Evolutionary conservation across 2,797 vertebrate genomes (phyloP), one percentile per base, ranked within the genome.

Genomic region (Passerculus sandwichensis): DNA sequence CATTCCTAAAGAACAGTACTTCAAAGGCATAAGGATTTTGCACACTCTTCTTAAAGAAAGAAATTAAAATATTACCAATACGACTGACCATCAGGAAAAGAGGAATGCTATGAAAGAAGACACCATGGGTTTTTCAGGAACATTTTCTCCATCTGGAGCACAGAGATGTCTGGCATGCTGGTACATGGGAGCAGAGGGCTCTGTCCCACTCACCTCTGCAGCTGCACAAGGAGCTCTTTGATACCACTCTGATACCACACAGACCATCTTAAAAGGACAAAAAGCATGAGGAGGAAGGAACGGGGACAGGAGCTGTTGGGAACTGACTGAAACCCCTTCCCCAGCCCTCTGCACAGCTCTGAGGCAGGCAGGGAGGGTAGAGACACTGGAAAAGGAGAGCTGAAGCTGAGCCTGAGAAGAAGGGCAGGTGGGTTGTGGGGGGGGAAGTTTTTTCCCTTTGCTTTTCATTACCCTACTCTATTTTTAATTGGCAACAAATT

Each of bases 351-450:
- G 12, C 9, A 5, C 14, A 50, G 2, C 29, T 22, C 13, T 34
- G 25, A n/a, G 23, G 9, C 0, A 0, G 15, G 12, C 18, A 64
- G 5, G 5, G 4, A 64, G 5, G 5, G 3, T 16, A 40, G n/a
- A 65, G 6, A 13, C 8, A 10, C 5, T 9, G 8, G 45, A 17
- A 69, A 69, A 85, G 29, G 9, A 85, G 25, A 32, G 26, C 5
- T 13, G 15, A 79, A 60, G 19, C 15, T 51, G 25, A 19, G 16
- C 17, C 10, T 25, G 12, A 15, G 23, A 72, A 64, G 27, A 50
- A 29, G 45, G n/a, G 22, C 9, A 54, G 26, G 11, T 20, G 3
- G 7, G 23, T 15, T 0, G 0, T 29, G 3, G 2, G 4, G 6
- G 11, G 22, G 5, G 14, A n/a, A 1, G 53, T 42, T 10, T 42